phyloP scores from a whole-genome alignment of 2,797 vertebrate species.

The Rhyacichthys aspro region DNA sequence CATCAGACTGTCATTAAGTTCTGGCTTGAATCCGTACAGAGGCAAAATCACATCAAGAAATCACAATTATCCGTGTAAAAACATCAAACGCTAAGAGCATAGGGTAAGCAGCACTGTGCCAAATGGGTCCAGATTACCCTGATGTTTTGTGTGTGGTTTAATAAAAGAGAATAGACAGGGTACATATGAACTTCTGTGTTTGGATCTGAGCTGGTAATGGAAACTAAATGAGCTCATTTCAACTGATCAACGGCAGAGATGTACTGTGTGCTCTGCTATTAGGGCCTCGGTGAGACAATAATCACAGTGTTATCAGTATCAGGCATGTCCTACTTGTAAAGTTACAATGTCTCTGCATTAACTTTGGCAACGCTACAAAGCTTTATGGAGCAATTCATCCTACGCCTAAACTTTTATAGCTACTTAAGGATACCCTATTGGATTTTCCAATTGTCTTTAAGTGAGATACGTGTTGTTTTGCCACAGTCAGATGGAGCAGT shows the following conservation, averaged over 20 bases:
- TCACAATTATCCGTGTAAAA: constrained; percentile 6
- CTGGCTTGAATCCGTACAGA: constrained; percentile 18
- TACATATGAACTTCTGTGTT: neutral
- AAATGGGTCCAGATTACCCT: neutral
- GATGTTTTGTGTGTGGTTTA: neutral
- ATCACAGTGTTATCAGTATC: neutral
- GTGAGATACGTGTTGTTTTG: constrained; percentile 5
- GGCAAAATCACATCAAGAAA: constrained; percentile 2
- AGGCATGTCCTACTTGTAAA: neutral
- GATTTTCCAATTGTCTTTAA: no score
- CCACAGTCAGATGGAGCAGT: no score
- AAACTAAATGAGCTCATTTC: constrained; percentile 7
- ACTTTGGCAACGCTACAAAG: constrained; percentile 52
- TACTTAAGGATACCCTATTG: neutral
- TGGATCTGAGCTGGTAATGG: constrained; percentile 7
- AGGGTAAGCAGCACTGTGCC: neutral
- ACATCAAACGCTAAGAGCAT: constrained; percentile 1
- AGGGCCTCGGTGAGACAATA: neutral
- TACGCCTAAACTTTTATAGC: neutral
- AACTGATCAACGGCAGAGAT: constrained; percentile 1
- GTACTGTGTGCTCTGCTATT: neutral
- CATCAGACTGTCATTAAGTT: constrained; percentile 27
- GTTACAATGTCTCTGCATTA: constrained; percentile 53
- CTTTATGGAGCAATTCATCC: neutral
- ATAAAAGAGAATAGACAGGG: neutral